Evolutionary conservation across 2,888 invertebrate genomes (phyloP), one percentile per base, ranked within the genome.

Genomic region (Torymus auratus): DNA sequence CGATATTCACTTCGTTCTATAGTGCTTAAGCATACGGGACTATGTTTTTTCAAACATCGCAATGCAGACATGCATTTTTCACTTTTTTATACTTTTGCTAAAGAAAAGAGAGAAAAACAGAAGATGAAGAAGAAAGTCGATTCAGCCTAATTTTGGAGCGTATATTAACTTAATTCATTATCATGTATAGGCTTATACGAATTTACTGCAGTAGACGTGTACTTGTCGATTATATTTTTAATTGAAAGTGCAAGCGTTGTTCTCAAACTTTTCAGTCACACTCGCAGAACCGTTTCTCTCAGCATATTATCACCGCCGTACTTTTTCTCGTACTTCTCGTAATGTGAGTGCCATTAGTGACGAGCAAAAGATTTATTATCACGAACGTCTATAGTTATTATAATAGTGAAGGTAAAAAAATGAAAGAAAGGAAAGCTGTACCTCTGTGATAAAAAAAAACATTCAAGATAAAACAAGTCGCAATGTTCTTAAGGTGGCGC

Each of bases 391-490:
- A 64, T 76, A 74, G 70, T 65, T 80, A 50, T 80, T 68, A 79
- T 78, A 78, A 15, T 76, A 77, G 56, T 62, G 60, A 79, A 55
- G 65, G 50, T 56, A 60, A 55, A 72, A 76, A 82, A 76, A 68
- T 81, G 78, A 81, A 71, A 5, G 3, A 65, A 80, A 77, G 69
- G 52, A 70, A 83, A 82, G 82, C 64, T 80, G 75, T 84, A 82
- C 84, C 84, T 84, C 85, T 86, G 86, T 87, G 87, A 87, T 86
- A 86, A 85, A 85, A 82, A 86, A 85, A 85, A 82, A 82, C 82
- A 84, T 83, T 83, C 68, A 64, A 69, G 76, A 83, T 81, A 75
- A 75, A 82, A 74, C 65, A 67, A 78, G 56, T 62, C 56, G 53
- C 74, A 82, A 78, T 75, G 67, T 78, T 78, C 64, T 84, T 83